Evolutionary conservation across 2,888 invertebrate genomes (phyloP), one percentile per base, ranked within the genome.

Genomic region (Julus scanicus): DNA sequence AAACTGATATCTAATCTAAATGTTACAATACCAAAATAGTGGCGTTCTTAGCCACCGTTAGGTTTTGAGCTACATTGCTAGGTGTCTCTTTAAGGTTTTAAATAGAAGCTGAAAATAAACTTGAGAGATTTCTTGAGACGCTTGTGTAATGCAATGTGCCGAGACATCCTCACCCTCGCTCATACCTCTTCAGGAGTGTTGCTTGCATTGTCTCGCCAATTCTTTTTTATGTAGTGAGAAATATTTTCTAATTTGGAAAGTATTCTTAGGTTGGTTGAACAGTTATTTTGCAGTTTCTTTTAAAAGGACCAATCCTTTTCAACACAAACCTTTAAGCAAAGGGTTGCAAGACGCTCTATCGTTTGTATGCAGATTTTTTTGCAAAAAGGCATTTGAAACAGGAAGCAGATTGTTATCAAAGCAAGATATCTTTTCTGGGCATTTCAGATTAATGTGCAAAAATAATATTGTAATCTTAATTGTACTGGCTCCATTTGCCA

Each of bases 381-480:
- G 37, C 37, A 80, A 80, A 80, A 44, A 44, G 5, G 8, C 44
- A 0, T 44, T 44, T 5, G 44, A 44, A 44, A 44, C 44, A 80
- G 80, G 80, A 80, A 37, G 37, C 80, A 80, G 80, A 80, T 80
- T 80, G 37, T 80, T 80, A 37, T 80, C 80, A 37, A 80, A 37
- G 29, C 80, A 80, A 37, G 80, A 80, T 80, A 80, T 80, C 37
- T 80, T 80, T 80, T 80, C 80, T 29, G 37, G 11, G 80, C 13
- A 29, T 80, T 80, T 37, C 29, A 37, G 8, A 20, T 80, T 37
- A 37, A 80, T 37, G 3, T 37, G 15, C 20, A 5, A 20, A 37
- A 13, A 9, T 20, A 13, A 13, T 80, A 29, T 37, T 80, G 20
- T 15, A 80, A 20, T 13, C 37, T 37, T 37, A 13, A 29, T 29